phyloP scores from a whole-genome alignment of 2,113 vertebrate genomes.

The Catharus bicknelli region DNA sequence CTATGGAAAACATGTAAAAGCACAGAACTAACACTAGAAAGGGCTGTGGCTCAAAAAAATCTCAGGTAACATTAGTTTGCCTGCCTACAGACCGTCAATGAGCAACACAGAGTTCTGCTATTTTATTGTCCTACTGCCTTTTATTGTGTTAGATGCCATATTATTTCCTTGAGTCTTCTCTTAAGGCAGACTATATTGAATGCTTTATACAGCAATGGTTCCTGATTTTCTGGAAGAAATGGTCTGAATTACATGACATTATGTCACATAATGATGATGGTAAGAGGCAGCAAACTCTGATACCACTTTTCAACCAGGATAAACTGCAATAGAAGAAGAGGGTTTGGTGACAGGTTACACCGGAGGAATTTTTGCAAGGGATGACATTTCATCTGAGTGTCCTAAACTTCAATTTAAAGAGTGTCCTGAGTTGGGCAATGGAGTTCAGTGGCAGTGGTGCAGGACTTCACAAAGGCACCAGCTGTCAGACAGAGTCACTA shows the following conservation, averaged over 20 bases:
- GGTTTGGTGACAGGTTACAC: not conserved
- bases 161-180: not conserved
- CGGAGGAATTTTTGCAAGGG: not conserved
- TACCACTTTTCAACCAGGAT: not conserved
- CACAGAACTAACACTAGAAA: not conserved
- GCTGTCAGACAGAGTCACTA: not conserved
- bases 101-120: not conserved
- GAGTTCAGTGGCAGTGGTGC: not conserved
- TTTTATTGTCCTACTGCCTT: not conserved
- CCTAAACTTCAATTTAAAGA: not conserved
- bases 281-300: not conserved
- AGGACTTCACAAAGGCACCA: not conserved
- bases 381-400: not conserved
- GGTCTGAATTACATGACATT: not conserved
- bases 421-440: not conserved
- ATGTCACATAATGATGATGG: not conserved
- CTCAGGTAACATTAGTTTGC: not conserved
- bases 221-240: not conserved
- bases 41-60: not conserved
- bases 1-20: not conserved
- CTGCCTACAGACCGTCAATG: not conserved
- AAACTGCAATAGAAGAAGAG: not conserved
- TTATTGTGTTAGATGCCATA: not conserved
- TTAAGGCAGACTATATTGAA: not conserved
- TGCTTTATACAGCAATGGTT: fast-evolving